Percentiles rank a stretch among this genome's conserved stretches.
Conservation (phyloP, 2,113 vertebrate genomes). For the Herpailurus yagouaroundi region DNA sequence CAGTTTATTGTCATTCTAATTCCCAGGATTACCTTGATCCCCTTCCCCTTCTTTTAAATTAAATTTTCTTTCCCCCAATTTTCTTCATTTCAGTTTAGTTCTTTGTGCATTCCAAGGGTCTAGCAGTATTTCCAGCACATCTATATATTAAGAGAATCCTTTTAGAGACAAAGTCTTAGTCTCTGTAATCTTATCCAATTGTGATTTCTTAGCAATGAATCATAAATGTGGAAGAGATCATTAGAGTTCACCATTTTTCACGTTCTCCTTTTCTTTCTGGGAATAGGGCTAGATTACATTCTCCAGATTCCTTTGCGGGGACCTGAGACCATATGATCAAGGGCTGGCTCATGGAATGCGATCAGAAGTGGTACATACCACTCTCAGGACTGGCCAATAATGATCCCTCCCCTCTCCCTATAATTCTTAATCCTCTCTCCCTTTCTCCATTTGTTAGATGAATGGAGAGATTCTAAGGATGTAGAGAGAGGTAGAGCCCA, state of each 20-base stretch:
- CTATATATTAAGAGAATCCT: not conserved
- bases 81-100: not conserved
- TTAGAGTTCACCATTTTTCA: not conserved
- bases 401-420: not conserved
- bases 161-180: not conserved
- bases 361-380: not conserved
- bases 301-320: not conserved
- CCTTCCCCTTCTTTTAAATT: not conserved
- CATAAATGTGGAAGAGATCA: not conserved
- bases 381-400: not conserved
- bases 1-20: not conserved
- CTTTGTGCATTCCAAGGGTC: not conserved
- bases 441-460: not conserved
- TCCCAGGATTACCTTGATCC: not conserved
- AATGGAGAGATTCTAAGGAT: not conserved
- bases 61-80: not conserved
- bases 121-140: not conserved
- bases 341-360: not conserved
- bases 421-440: not conserved
- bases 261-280: not conserved
- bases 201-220: not conserved
- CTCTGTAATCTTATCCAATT: not conserved
- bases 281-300: not conserved
- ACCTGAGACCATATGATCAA: not conserved
- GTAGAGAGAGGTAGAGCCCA: not conserved